Evolutionary conservation across 2,888 invertebrate genomes (phyloP), one percentile per base, ranked within the genome.

Genomic region (Norana najaformis): DNA sequence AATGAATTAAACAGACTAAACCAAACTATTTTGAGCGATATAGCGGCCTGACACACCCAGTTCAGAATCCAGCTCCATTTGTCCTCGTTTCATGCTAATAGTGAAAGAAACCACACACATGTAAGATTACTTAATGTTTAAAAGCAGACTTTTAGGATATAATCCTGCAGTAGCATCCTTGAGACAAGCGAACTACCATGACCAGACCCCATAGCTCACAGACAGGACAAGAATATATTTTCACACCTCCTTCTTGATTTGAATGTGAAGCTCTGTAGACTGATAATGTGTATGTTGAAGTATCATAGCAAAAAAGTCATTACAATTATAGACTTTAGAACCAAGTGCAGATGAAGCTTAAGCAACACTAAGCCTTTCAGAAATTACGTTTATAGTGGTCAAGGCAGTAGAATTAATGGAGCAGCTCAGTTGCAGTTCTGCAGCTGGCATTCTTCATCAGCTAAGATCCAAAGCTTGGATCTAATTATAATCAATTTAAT

Each of bases 381-480:
- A 16, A 16, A 47, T 47, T 3, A 23, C 23, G 2, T 47, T 47
- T 23, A 20, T 23, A 47, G 47, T 11, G 23, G 47, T 47, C 47
- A 47, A 23, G 20, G 47, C 47, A 20, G 20, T 47, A 69, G 30
- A 69, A 69, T 69, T 69, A 69, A 30, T 69, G n/a, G 69, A 69
- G 30, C 69, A 69, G n/a, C n/a, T 69, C 69, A 69, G n/a, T n/a
- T 69, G 69, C 69, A n/a, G 11, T n/a, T n/a, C 69, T 69, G n/a
- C 69, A 69, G n/a, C 69, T 69, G 69, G 69, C n/a, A 69, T 69
- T 69, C n/a, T n/a, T n/a, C 30, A n/a, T n/a, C 30, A 8, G 11
- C 69, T n/a, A 69, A 30, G n/a, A n/a, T 69, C 69, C n/a, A 69
- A n/a, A 69, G 69, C 69, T n/a, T 69, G 69, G 69, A 69, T 69